Evolutionary conservation across 1,140 invertebrate species (phyloP).

Genomic region (Archegozetes longisetosus): DNA sequence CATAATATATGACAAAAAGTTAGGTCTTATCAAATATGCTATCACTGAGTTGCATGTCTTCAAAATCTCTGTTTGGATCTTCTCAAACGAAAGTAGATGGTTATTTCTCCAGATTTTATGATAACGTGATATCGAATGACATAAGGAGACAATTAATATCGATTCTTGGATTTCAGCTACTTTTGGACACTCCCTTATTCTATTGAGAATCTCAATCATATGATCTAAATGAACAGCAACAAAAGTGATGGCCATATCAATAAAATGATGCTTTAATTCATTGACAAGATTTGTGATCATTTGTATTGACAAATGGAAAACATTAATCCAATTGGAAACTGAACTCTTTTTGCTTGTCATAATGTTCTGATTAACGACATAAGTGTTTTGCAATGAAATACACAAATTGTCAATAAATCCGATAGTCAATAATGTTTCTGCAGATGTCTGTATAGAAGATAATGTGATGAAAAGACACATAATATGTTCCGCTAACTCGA

Average conservation of each 20-base stretch:
- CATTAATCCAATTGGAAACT: not conserved
- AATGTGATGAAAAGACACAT: not conserved
- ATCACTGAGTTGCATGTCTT: conserved; percentile 11
- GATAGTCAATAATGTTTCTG: not conserved
- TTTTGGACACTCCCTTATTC: not conserved
- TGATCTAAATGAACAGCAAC: conserved; percentile 4
- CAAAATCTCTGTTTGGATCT: not conserved
- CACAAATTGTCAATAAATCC: conserved; percentile 2
- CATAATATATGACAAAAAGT: not conserved
- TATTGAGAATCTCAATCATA: not conserved
- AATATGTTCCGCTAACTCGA: conserved; percentile 8
- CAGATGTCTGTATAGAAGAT: not conserved
- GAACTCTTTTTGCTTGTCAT: not conserved
- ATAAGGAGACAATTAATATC: not conserved
- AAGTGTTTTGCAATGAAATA: not conserved
- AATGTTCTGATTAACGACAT: not conserved
- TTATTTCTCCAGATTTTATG: conserved; percentile 2
- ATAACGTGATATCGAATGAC: conserved; percentile 3
- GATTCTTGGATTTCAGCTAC: not conserved
- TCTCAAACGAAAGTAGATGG: conserved; percentile 3
- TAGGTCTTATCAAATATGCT: conserved; percentile 10
- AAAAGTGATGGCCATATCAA: conserved; percentile 6
- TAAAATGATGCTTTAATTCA: conserved; percentile 10
- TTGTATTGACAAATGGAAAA: conserved; percentile 3
- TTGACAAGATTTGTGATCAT: conserved; percentile 8